Conservation (phyloP, 2,797 vertebrate species). For the Decapterus maruadsi region DNA sequence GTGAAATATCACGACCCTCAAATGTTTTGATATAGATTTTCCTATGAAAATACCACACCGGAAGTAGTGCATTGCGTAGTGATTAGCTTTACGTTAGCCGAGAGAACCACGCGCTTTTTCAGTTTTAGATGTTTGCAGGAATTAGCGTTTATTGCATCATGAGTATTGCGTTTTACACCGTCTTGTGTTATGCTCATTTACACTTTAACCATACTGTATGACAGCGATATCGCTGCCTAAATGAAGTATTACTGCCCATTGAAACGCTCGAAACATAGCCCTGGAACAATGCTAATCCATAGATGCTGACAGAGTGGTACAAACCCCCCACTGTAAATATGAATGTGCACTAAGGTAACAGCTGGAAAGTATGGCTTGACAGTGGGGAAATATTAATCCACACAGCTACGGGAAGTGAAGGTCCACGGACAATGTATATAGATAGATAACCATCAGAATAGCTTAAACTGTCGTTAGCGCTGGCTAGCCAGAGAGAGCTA, state of each 20-base stretch:
- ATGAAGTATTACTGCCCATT: neutral
- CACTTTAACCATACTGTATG: neutral
- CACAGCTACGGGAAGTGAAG: neutral
- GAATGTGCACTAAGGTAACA: neutral
- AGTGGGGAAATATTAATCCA: neutral
- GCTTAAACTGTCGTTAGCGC: neutral
- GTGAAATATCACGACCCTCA: fast-evolving
- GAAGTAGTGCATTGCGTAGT: constrained; percentile 19
- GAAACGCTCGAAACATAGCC: neutral
- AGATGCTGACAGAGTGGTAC: neutral
- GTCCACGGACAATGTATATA: no score
- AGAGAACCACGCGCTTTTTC: constrained; percentile 6
- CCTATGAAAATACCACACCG: constrained; percentile 7
- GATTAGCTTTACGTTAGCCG: neutral
- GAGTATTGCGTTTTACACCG: no score
- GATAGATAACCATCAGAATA: no score
- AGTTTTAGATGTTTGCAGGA: neutral
- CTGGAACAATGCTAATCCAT: neutral
- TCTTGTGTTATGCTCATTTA: neutral
- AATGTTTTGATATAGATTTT: neutral
- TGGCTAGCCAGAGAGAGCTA: neutral
- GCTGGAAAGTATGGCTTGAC: neutral
- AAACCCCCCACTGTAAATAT: neutral
- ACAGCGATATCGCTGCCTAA: constrained; percentile 1
- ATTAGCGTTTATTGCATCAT: neutral